phyloP scores from a whole-genome alignment of 2,797 vertebrate genomes.

The Taeniopygia guttata region DNA sequence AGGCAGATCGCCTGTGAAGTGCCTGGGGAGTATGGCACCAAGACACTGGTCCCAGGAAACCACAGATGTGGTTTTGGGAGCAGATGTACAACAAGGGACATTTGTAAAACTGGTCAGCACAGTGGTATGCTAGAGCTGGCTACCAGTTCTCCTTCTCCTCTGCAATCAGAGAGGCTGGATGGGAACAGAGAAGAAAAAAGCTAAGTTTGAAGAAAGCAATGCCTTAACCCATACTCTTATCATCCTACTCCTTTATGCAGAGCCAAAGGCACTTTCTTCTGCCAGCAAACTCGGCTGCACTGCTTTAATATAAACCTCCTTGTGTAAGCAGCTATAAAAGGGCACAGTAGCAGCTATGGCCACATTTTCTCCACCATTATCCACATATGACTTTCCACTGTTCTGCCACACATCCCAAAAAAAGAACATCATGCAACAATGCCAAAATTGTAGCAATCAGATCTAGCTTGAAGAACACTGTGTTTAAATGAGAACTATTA shows the following conservation, averaged over 20 bases:
- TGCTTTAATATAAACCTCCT: neutral
- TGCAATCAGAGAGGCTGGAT: neutral
- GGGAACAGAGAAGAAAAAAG: neutral
- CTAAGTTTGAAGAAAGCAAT: neutral
- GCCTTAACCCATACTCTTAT: neutral
- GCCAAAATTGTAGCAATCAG: neutral
- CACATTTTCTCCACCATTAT: neutral
- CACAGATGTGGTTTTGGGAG: neutral
- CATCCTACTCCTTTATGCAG: neutral
- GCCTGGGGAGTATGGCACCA: neutral
- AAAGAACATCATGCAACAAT: neutral
- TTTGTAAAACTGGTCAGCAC: neutral
- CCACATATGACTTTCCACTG: neutral
- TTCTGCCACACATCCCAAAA: neutral
- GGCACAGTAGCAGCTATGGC: neutral
- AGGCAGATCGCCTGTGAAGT: rapidly evolving
- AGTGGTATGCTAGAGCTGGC: neutral
- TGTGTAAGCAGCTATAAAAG: neutral
- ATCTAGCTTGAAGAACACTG: neutral
- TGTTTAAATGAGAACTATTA: neutral
- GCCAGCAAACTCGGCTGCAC: rapidly evolving
- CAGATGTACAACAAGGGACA: neutral
- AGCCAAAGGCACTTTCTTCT: neutral
- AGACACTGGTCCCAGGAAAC: neutral
- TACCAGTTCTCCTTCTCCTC: neutral